Evolutionary conservation across 2,797 vertebrate genomes (phyloP), one percentile per base, ranked within the genome.

Genomic region (Carduelis carduelis): DNA sequence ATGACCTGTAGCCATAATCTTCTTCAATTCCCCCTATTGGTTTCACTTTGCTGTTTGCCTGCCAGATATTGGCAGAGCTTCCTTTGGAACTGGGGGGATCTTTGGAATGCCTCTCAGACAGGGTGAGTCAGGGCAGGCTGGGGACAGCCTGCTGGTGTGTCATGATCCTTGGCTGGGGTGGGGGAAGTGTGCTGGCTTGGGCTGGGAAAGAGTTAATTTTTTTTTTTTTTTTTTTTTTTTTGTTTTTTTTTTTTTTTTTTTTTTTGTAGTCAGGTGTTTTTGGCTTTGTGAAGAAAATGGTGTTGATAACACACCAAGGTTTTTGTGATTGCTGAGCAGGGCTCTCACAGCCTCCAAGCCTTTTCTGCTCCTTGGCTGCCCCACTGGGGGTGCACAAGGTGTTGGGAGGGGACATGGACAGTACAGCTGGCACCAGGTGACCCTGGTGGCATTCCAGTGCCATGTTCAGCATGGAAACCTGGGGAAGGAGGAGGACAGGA

Each of bases 1-100:
- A 96, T 95, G 87, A 95, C 91, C 91, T 93, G 87, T 81, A 96
- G 59, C 87, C 69, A 72, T 88, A 89, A 93, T 89, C 89, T 93
- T 94, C 92, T 81, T 93, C 76, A 69, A 65, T 94, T 95, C 59
- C 89, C 91, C 63, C 76, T 91, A 81, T 88, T 83, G 91, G 94
- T 96, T 93, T 92, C 94, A 83, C 44, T 81, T 88, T 70, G 61
- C 79, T 81, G 3, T 88, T 92, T 86, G 71, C 59, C 76, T 93
- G 94, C 87, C 85, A 93, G 91, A 82, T 79, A 91, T 79, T 83
- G 89, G 66, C 87, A 88, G 55, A 66, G 28, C 44, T 86, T 89
- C 30, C 82, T 63, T 70, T 14, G 17, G 94, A 83, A 86, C 82
- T 10, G 59, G 79, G 82, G 86, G 76, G 39, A 83, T 46, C 49